Percentiles rank a stretch among this genome's conserved stretches.
These are phyloP conservation scores for Saguinus midas DNA, from an alignment of 2,113 vertebrate species.

Conservation along the genomic window DNA sequence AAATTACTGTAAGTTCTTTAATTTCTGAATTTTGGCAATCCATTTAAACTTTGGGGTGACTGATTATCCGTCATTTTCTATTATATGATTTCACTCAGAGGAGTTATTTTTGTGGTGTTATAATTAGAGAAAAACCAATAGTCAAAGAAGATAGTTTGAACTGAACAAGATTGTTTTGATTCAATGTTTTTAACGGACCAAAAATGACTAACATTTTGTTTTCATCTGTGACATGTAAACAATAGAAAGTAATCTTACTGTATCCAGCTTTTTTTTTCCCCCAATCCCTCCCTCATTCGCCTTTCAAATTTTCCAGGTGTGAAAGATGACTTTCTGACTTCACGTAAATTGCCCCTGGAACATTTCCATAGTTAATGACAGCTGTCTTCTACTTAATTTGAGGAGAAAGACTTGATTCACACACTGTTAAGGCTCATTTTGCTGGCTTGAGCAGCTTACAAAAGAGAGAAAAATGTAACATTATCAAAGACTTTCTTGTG, in stretches of 20 bases:
- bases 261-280: neutral
- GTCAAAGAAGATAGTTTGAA: conserved; percentile 36
- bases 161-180: conserved; percentile 6
- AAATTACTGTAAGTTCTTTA: conserved; percentile 15
- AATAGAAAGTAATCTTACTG: neutral
- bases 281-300: neutral
- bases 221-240: neutral
- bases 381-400: neutral
- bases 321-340: conserved; percentile 35
- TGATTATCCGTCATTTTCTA: conserved; percentile 42
- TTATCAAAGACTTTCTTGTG: conserved; percentile 10
- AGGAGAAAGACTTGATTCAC: conserved; percentile 14
- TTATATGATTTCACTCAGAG: conserved; percentile 6
- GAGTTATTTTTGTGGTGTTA: neutral
- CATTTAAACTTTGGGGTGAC: neutral
- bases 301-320: conserved; percentile 27
- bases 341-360: conserved; percentile 17
- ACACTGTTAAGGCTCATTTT: neutral
- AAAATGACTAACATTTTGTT: neutral
- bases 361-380: conserved; percentile 29
- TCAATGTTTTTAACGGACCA: conserved; percentile 13
- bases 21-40: neutral
- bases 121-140: conserved; percentile 1
- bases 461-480: neutral
- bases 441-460: neutral